These are phyloP conservation scores for Iselma pallidipennis DNA, from an alignment of 2,888 invertebrate genomes.

Conservation along the genomic window DNA sequence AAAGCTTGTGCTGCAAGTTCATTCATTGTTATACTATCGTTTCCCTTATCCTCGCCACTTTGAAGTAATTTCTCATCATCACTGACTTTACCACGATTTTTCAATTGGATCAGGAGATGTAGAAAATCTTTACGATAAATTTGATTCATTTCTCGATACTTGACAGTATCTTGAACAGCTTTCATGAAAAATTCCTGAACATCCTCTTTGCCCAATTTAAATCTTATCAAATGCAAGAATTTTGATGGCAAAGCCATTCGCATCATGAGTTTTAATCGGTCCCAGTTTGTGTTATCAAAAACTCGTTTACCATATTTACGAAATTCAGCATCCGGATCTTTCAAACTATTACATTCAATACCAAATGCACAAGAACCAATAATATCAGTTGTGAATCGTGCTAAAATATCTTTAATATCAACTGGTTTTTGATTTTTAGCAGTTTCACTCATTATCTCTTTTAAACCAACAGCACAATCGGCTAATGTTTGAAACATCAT, in stretches of 20 bases:
- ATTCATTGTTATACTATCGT: conserved; percentile 10
- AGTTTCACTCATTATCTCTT: neutral
- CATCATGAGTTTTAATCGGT: conserved; percentile 10
- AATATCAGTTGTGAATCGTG: conserved; percentile 63
- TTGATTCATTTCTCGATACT: conserved; percentile 54
- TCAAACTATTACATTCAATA: conserved; percentile 61
- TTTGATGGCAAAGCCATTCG: conserved; percentile 23
- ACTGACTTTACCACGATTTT: conserved; percentile 46
- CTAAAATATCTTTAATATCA: conserved; percentile 56
- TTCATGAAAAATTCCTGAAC: conserved; percentile 54
- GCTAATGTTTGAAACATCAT: conserved; percentile 44
- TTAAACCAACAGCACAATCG: conserved; percentile 26
- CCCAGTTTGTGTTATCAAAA: conserved; percentile 32
- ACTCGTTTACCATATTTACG: conserved; percentile 30
- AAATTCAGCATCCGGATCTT: conserved; percentile 58
- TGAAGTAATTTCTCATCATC: conserved; percentile 43
- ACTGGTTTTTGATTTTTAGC: conserved; percentile 14
- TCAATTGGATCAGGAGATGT: conserved; percentile 58
- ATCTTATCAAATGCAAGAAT: conserved; percentile 28
- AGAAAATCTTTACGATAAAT: conserved; percentile 60
- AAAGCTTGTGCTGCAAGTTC: neutral
- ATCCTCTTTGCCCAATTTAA: conserved; percentile 29
- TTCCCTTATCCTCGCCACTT: conserved; percentile 7
- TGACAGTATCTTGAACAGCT: conserved; percentile 53
- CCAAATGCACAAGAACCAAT: conserved; percentile 65